Base-by-base conservation (phyloP, 2,888 invertebrate genomes). In the Lasioglossum oenotherae region DNA sequence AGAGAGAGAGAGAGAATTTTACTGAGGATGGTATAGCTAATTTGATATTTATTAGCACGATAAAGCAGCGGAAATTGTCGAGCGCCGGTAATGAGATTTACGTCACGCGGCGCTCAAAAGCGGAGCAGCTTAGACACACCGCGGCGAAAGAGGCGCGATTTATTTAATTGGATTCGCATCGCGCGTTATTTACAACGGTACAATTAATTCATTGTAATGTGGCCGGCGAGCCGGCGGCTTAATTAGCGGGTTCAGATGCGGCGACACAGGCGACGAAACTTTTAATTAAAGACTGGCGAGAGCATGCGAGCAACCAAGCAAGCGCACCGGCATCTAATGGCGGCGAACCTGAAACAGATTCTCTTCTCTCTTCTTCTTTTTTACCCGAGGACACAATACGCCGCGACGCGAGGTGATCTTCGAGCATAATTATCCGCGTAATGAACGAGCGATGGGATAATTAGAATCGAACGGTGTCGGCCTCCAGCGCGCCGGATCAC, bases 251-350 rank as follows among this genome's bases (percentile, higher is more conserved):
- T 44, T 31, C 77, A 82, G 19, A 57, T 82, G 46, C 73, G 19
- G 16, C 46, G 77, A 14, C 49, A 74, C n/a, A 31, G 46, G 31
- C 73, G 73, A 82, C 82, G 74, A 74, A 84, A 84, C 72, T 84
- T 82, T 82, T 82, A 84, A 84, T 84, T 84, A 84, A 84, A 82
- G 60, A 49, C 38, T 31, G 31, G 74, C n/a, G 67, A 46, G 27
- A 38, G n/a, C 57, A 76, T 49, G 77, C 35, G 67, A 53, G 23
- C 23, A n/a, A n/a, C 23, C 53, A 8, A n/a, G 53, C 53, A 53
- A n/a, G 53, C 53, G 14, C 27, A 5, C 23, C 23, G 69, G 10
- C 10, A 12, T 82, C 82, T 84, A 78, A 82, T 49, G 77, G 57
- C n/a, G 74, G n/a, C 35, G 57, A 31, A 46, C 38, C 23, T 77